Percentiles rank a stretch among this genome's conserved stretches.
These are phyloP conservation scores for Luffia ferchaultella DNA, from an alignment of 2,888 invertebrate genomes.

Conservation along the genomic window DNA sequence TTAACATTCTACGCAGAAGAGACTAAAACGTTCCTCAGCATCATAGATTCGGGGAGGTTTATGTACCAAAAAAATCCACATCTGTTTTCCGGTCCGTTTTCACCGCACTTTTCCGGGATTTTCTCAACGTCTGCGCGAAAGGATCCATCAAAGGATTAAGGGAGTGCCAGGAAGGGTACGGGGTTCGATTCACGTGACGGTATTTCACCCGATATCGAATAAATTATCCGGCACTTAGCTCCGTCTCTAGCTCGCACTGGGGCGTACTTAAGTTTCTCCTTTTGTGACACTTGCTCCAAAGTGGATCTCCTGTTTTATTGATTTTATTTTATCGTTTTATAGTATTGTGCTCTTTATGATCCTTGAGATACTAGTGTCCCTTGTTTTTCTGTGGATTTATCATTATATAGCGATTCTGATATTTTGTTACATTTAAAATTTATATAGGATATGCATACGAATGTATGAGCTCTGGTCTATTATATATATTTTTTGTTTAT, in stretches of 20 bases:
- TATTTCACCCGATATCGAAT: conserved; percentile 48
- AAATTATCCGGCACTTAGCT: conserved; percentile 53
- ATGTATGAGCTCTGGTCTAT: too few relatives aligned
- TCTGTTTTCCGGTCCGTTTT: conserved; percentile 8
- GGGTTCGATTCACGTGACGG: conserved; percentile 38
- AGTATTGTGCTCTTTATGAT: background rate
- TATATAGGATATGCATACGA: too few relatives aligned
- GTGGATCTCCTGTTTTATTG: background rate
- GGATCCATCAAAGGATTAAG: conserved; percentile 61
- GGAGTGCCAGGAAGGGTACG: conserved; percentile 34
- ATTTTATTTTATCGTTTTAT: background rate
- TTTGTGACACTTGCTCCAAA: background rate
- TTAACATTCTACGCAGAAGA: too few relatives aligned
- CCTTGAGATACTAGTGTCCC: too few relatives aligned
- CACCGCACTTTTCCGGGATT: conserved; percentile 49
- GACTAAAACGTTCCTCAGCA: too few relatives aligned
- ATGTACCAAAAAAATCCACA: background rate
- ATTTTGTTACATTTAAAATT: too few relatives aligned
- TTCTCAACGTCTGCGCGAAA: conserved; percentile 31
- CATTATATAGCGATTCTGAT: too few relatives aligned
- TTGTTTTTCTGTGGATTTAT: too few relatives aligned
- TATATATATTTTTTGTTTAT: too few relatives aligned
- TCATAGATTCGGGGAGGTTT: background rate
- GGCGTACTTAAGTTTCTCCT: background rate
- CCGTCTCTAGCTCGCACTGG: conserved; percentile 15